A percentile compares a stretch with the other conserved stretches of the same genome.
These are phyloP conservation scores for Asarcornis scutulata DNA, from an alignment of 2,113 vertebrate genomes.

Conservation along the genomic window DNA sequence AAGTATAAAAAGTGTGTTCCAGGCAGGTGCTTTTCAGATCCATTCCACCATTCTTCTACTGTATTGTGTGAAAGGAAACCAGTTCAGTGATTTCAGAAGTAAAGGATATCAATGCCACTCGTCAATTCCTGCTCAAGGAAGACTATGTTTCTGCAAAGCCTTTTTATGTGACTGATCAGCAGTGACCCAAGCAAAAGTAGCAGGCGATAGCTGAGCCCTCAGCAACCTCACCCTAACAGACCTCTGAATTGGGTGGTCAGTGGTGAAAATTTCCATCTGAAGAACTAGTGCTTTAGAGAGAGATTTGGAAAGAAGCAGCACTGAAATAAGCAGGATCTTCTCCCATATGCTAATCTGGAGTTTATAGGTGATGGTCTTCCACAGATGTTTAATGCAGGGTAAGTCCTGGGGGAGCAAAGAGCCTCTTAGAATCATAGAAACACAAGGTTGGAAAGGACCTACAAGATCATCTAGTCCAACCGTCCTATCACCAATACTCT, in stretches of 20 bases:
- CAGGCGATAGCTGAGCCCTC: not conserved
- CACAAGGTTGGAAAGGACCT: too few relatives aligned
- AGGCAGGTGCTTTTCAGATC: constrained; percentile 3
- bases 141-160: not conserved
- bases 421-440: too few relatives aligned
- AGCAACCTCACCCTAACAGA: not conserved
- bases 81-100: constrained; percentile 10
- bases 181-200: not conserved
- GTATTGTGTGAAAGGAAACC: not conserved
- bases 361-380: not conserved
- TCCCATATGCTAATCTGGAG: not conserved
- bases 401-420: not conserved
- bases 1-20: not conserved
- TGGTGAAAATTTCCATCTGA: not conserved
- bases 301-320: not conserved
- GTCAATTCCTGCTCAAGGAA: not conserved
- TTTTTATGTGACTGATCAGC: not conserved
- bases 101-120: not conserved
- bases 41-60: not conserved
- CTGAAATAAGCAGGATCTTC: not conserved
- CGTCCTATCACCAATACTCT: too few relatives aligned
- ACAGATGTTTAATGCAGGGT: not conserved
- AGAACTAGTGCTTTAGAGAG: not conserved
- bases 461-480: too few relatives aligned
- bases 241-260: not conserved